Evolutionary conservation across 2,797 vertebrate species (phyloP).

Genomic region (Mormyrus proboscirostris): DNA sequence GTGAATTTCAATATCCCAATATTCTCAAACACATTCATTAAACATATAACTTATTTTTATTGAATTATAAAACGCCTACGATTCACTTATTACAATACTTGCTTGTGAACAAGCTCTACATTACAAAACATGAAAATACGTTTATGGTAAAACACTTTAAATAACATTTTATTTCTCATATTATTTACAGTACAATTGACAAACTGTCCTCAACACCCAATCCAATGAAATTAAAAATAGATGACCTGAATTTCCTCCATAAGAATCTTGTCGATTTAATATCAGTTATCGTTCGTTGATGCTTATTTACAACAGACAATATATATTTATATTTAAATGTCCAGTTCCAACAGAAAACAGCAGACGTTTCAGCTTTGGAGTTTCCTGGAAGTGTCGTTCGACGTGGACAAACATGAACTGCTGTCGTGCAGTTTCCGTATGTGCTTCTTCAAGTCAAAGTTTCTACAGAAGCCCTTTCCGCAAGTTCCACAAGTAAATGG

Average conservation of each 20-base stretch:
- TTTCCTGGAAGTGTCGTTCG: slow-evolving; percentile 64
- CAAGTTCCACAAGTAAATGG: slow-evolving; percentile 81
- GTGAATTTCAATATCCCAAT: slow-evolving; percentile 42
- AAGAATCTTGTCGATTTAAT: slow-evolving; percentile 13
- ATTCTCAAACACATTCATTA: slow-evolving; percentile 52
- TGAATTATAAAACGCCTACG: slow-evolving; percentile 53
- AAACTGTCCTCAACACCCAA: slow-evolving; percentile 22
- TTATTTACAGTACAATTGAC: slow-evolving; percentile 56
- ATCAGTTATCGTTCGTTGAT: background rate
- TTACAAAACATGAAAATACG: slow-evolving; percentile 47
- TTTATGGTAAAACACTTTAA: slow-evolving; percentile 53
- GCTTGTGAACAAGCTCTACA: slow-evolving; percentile 34
- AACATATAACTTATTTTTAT: slow-evolving; percentile 35
- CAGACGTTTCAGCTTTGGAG: slow-evolving; percentile 46
- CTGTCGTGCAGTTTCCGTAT: slow-evolving; percentile 81
- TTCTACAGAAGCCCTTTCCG: slow-evolving; percentile 84
- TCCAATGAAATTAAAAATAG: slow-evolving; percentile 20
- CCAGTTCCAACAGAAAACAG: slow-evolving; percentile 20
- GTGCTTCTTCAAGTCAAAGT: slow-evolving; percentile 88
- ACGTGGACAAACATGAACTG: slow-evolving; percentile 41
- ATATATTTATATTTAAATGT: slow-evolving; percentile 22
- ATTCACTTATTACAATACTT: slow-evolving; percentile 37
- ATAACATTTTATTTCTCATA: slow-evolving; percentile 57
- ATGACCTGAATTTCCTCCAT: slow-evolving; percentile 18
- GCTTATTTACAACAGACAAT: slow-evolving; percentile 19